Base-by-base conservation (phyloP, 1,140 invertebrate genomes). In the Trichoplusia ni region DNA sequence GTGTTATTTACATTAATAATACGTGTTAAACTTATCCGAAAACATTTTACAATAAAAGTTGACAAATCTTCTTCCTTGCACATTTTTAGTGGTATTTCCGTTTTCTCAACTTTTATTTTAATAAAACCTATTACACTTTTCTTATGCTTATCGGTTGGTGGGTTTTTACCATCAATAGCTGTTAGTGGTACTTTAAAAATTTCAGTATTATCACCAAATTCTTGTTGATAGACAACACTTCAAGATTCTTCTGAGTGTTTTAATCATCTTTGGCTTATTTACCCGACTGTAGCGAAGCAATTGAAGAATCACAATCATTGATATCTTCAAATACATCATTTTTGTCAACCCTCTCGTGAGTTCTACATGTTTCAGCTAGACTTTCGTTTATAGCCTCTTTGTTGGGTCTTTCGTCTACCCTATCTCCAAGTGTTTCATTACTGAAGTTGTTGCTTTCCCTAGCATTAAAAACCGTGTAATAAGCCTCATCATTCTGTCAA, bases 1-100 rank as follows among this genome's bases (percentile, higher is more conserved):
- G 71, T 82, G 71, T 73, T 82, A 84, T 86, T 86, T 86, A 86
- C 84, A 83, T 73, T 77, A 64, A 64, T 73, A 68, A 59, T 58
- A 63, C 64, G 62, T 69, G 33, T 60, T 23, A 19, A 37, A 60
- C 35, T 23, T 47, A 60, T 35, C 35, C 18, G 16, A 14, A 27
- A 18, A 13, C 19, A 54, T 23, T 38, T 40, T 56, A 56, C 14
- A 35, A 47, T 60, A 60, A 68, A 51, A 79, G 71, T 71, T 59
- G 71, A 74, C 66, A 67, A 59, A 64, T 49, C n/a, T 51, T 51
- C 8, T 37, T 33, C 16, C 21, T 47, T 47, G 6, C 4, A 13
- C 13, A 37, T 11, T 13, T 33, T 53, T 56, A 23, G 40, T 23
- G 53, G 19, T 23, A 23, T 11, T 29, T n/a, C n/a, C n/a, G n/a